Evolutionary conservation across 2,797 vertebrate species (phyloP), one percentile per base, ranked within the genome.

Genomic region (Anas bernieri): DNA sequence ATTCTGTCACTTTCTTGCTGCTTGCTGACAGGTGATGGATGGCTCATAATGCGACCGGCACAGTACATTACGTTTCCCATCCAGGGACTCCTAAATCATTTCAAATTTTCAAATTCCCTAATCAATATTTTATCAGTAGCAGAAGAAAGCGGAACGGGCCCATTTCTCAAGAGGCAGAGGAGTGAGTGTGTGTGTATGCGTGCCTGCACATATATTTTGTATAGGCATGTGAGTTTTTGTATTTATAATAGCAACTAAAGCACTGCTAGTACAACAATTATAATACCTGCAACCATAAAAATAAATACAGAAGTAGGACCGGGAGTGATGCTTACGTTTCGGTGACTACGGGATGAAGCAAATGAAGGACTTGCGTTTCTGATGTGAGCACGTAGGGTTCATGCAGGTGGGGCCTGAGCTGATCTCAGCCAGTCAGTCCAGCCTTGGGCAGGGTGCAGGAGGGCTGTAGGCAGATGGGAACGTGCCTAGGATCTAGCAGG

Each of bases 51-150:
- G 85, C 91, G 90, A 95, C 96, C 52, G 96, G 98, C 97, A 97
- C 96, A 97, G 97, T 96, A 97, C 97, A 98, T 98, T 98, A 97
- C 58, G 64, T 97, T 97, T 97, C 91, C 70, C 90, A 66, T 97
- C 96, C 96, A 61, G 86, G 93, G 97, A 95, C 97, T 98, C 97
- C 96, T 98, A 98, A 98, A 98, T 98, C 98, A 98, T 97, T 98
- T 98, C 79, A 90, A 97, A 98, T 98, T 97, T 98, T 97, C 96
- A 97, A 98, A 98, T 97, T 97, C 97, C 96, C 97, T 98, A 98
- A 98, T 98, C 98, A 98, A 98, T 98, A 98, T 98, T 98, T 98
- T 97, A 98, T 98, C 95, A 94, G 59, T 69, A 96, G 96, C 96
- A 96, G 94, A 96, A 96, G 97, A 96, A 93, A 96, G 90, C 72